Base-by-base conservation (phyloP, 2,113 vertebrate genomes). In the Atractosteus spatula region DNA sequence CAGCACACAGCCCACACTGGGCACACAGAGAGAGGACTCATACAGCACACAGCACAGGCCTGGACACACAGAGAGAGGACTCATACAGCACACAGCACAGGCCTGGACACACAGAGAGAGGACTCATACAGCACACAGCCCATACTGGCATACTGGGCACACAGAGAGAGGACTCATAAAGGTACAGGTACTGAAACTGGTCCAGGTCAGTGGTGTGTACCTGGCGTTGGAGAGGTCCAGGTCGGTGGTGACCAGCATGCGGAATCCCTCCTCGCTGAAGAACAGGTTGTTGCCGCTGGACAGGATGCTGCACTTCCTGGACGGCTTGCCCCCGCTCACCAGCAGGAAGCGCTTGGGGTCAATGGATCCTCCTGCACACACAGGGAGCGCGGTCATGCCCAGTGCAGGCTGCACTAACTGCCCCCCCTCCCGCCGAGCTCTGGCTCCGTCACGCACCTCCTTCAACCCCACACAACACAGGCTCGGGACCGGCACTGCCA, bases 281-380 rank as follows among this genome's bases (percentile, higher is more conserved):
- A 98, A 98, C 70, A 99, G 88, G 80, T 98, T 98, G 84, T 98
- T 98, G 79, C 97, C 97, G 73, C 95, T 97, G 63, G 96, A 96
- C 85, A 97, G 94, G 80, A 99, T 95, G 0, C 97, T 96, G 76
- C 97, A 99, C 88, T 99, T 99, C 74, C 97, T 92, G 75, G 96
- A 98, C 0, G 96, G 94, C 79, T 98, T 99, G 62, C 97, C 97
- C 1, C 97, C 96, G 73, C 96, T 99, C 81, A 98, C 88, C 55
- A 96, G 81, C 67, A 90, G 83, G 82, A 99, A 99, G 83, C 90
- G 90, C 68, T 96, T 94, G 0, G 93, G 90, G 77, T 98, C 95
- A 66, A 97, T 85, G 45, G 94, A 93, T 74, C 96, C 95, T 79
- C 90, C 91, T 90, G 41, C 10, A 76, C 55, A 62, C 11, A 62